Evolutionary conservation across 2,888 invertebrate species (phyloP).

Genomic region (Hypomecis punctinalis): DNA sequence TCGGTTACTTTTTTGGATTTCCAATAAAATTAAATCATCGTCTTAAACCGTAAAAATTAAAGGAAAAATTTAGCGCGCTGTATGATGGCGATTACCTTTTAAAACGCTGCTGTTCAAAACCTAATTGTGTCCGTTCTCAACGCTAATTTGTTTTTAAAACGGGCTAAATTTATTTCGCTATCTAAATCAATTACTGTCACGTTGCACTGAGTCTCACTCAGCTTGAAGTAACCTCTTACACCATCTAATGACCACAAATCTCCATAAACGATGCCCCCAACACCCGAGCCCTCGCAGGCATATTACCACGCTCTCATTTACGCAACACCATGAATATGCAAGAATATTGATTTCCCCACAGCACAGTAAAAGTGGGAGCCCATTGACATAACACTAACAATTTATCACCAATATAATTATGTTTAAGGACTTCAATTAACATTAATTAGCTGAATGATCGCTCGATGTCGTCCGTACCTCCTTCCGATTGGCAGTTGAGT

Average conservation of each 20-base stretch:
- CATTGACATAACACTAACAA: constrained; percentile 19
- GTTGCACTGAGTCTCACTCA: too few species aligned
- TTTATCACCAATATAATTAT: constrained; percentile 21
- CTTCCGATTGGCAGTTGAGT: neutral
- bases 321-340: constrained; percentile 14
- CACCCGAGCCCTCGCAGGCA: constrained; percentile 2
- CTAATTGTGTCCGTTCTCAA: too few species aligned
- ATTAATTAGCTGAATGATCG: constrained; percentile 20
- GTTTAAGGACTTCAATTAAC: constrained; percentile 24
- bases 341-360: constrained; percentile 16
- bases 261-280: neutral
- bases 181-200: too few species aligned
- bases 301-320: constrained; percentile 4
- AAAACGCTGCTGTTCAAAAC: too few species aligned
- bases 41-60: too few species aligned
- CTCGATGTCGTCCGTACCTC: constrained; percentile 8
- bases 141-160: too few species aligned
- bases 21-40: too few species aligned
- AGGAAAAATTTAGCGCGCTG: too few species aligned
- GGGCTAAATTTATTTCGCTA: too few species aligned
- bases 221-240: neutral
- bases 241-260: neutral
- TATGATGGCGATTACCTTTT: too few species aligned
- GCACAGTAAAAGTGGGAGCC: constrained; percentile 19
- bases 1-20: too few species aligned